phyloP scores from a whole-genome alignment of 2,797 vertebrate species.

The Margarornis squamiger region DNA sequence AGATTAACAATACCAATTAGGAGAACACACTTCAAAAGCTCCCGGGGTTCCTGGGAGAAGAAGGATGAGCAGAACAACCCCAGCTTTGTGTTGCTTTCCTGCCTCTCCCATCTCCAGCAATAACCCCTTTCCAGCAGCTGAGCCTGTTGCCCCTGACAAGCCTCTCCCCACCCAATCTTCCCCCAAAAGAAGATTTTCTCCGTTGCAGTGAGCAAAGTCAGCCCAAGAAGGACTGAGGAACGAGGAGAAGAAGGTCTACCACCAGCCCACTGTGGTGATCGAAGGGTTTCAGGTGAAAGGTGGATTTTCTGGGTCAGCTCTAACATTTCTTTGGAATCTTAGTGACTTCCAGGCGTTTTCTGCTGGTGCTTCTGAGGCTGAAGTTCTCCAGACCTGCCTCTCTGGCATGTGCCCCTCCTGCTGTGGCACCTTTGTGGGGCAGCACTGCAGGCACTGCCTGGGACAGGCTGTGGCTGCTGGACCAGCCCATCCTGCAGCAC shows the following conservation, averaged over 20 bases:
- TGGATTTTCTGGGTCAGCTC: neutral
- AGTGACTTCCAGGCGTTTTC: neutral
- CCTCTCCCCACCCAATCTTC: neutral
- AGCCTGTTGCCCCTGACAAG: neutral
- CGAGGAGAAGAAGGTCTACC: fast-evolving
- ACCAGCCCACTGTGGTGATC: neutral
- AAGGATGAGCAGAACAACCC: neutral
- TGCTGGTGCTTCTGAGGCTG: neutral
- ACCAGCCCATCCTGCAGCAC: neutral
- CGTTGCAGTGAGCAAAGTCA: neutral
- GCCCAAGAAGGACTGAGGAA: neutral
- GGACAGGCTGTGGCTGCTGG: fast-evolving
- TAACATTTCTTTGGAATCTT: neutral
- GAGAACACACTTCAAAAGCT: neutral
- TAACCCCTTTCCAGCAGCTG: neutral
- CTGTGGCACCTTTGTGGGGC: neutral
- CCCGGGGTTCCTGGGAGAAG: neutral
- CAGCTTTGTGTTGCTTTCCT: neutral
- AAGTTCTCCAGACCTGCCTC: neutral
- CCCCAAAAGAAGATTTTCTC: neutral
- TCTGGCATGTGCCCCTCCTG: fast-evolving
- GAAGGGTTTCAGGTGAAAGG: neutral
- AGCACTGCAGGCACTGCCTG: fast-evolving
- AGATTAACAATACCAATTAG: conserved; percentile 5
- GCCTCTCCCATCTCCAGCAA: fast-evolving